phyloP scores from a whole-genome alignment of 2,797 vertebrate genomes.

The Austrolebias charrua region DNA sequence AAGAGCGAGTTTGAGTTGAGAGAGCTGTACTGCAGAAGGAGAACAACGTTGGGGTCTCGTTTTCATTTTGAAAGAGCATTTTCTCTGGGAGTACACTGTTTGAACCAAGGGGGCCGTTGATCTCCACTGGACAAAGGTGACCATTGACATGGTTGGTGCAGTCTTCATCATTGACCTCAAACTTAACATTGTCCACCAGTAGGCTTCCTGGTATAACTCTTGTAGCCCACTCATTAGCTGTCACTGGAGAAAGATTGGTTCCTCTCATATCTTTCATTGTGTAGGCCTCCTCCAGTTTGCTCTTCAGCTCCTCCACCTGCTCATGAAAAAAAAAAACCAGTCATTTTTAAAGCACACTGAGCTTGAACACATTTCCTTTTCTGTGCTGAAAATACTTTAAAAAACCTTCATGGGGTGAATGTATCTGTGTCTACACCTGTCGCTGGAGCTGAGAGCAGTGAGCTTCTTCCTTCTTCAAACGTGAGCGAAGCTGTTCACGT shows the following conservation, averaged over 20 bases:
- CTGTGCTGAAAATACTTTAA: background rate
- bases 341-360: background rate
- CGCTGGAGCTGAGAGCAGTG: slow-evolving; percentile 85
- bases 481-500: slow-evolving; percentile 90
- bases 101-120: slow-evolving; percentile 48
- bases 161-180: slow-evolving; percentile 63
- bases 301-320: slow-evolving; percentile 86
- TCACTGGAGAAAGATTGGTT: background rate
- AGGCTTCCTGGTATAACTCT: slow-evolving; percentile 33
- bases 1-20: slow-evolving; percentile 79
- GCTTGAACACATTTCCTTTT: background rate
- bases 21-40: slow-evolving; percentile 76
- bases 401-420: background rate
- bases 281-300: slow-evolving; percentile 77
- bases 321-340: slow-evolving; percentile 13
- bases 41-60: slow-evolving; percentile 57
- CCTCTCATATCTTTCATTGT: slow-evolving; percentile 21
- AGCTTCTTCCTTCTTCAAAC: slow-evolving; percentile 91
- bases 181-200: slow-evolving; percentile 51
- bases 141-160: slow-evolving; percentile 45
- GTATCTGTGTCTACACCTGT: slow-evolving; percentile 65
- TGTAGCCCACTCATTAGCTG: slow-evolving; percentile 42
- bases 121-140: slow-evolving; percentile 50
- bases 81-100: slow-evolving; percentile 27
- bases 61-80: slow-evolving; percentile 41